phyloP scores from a whole-genome alignment of 2,113 vertebrate genomes.

The Heterochromis multidens region DNA sequence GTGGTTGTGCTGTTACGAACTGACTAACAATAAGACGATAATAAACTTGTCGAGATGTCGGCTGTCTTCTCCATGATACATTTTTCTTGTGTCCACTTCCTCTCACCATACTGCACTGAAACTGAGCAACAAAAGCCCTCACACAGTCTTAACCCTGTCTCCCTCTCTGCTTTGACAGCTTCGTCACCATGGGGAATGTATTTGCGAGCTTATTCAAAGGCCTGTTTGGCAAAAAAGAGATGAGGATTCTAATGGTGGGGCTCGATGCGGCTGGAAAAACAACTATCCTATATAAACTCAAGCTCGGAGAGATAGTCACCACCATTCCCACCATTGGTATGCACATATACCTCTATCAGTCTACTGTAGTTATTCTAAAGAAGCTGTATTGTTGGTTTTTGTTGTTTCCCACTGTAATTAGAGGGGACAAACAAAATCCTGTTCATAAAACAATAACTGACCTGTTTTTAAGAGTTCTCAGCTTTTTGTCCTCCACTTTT shows the following conservation, averaged over 20 bases:
- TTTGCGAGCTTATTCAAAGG: constrained; percentile 80
- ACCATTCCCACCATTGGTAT: constrained; percentile 86
- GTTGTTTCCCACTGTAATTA: background rate
- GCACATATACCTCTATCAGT: background rate
- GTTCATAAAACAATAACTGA: background rate
- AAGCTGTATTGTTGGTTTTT: background rate
- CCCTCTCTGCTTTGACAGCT: constrained; percentile 23
- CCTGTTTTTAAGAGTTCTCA: no score
- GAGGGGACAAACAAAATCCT: background rate
- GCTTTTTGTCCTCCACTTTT: no score
- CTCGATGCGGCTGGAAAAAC: constrained; percentile 88
- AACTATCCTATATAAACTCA: constrained; percentile 88
- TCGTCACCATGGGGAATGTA: constrained; percentile 81
- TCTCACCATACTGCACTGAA: background rate
- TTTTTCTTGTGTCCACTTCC: background rate
- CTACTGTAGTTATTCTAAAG: background rate
- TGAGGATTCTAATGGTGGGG: constrained; percentile 88
- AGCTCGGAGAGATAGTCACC: constrained; percentile 86
- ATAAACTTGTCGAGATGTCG: background rate
- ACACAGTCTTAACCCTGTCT: background rate
- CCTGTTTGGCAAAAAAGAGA: constrained; percentile 85
- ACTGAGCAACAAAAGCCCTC: background rate
- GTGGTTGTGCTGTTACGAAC: background rate
- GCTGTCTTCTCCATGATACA: background rate
- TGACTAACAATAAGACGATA: background rate